These are phyloP conservation scores for Plecturocebus donacophilus DNA, from an alignment of 2,113 vertebrate genomes.

Conservation along the genomic window DNA sequence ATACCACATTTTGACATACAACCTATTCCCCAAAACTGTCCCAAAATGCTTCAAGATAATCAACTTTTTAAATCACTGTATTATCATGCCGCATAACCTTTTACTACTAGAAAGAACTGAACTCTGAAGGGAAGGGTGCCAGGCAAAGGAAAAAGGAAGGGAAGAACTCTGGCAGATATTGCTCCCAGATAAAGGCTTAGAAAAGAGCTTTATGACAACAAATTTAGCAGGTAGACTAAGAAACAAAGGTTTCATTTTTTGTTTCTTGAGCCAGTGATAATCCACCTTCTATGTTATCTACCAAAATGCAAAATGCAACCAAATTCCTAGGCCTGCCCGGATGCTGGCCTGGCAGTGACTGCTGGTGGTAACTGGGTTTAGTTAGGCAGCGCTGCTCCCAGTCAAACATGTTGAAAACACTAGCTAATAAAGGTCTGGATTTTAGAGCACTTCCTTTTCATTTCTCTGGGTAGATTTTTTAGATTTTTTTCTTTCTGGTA, in stretches of 20 bases:
- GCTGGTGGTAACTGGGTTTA: neutral
- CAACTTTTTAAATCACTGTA: neutral
- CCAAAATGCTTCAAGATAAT: neutral
- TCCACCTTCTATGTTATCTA: neutral
- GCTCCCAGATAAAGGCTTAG: neutral
- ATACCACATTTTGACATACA: neutral
- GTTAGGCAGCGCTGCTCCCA: neutral
- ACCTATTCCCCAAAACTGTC: neutral
- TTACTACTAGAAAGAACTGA: neutral
- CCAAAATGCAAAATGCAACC: neutral
- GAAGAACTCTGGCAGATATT: neutral
- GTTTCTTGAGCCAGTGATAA: neutral
- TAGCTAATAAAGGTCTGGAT: neutral
- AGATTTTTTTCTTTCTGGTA: neutral
- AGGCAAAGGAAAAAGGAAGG: neutral
- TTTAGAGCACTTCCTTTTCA: neutral
- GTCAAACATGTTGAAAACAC: neutral
- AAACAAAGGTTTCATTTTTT: conserved; percentile 30
- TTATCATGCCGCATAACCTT: neutral
- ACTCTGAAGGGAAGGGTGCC: neutral
- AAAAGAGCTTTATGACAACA: conserved; percentile 31
- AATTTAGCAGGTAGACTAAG: neutral
- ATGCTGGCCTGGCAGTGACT: neutral
- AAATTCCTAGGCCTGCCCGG: neutral
- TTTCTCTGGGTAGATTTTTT: neutral